Percentiles rank a stretch among this genome's conserved stretches.
phyloP scores from a whole-genome alignment of 2,888 invertebrate genomes.

The Lochmaea crataegi region DNA sequence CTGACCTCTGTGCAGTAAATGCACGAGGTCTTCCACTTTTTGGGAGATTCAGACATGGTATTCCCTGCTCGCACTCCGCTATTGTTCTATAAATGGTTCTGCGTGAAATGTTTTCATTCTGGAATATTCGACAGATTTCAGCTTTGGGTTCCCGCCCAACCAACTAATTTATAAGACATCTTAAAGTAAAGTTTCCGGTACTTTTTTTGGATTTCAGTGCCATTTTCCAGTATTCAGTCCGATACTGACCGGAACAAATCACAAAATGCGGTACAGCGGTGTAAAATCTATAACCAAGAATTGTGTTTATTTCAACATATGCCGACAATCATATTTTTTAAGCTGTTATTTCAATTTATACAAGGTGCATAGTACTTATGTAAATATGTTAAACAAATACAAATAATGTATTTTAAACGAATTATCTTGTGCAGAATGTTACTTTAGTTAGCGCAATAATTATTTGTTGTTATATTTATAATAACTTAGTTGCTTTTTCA shows the following conservation, averaged over 20 bases:
- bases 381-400: conserved; percentile 17
- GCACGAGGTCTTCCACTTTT: no score
- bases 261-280: conserved; percentile 17
- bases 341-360: conserved; percentile 14
- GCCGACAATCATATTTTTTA: conserved; percentile 12
- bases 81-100: no score
- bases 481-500: background rate
- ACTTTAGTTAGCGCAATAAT: background rate
- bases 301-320: conserved; percentile 17
- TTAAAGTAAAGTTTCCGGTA: no score
- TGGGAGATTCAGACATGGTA: no score
- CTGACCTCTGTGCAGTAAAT: no score
- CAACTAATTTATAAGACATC: no score
- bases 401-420: no score
- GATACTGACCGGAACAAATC: conserved; percentile 8
- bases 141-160: no score
- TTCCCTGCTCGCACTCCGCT: no score
- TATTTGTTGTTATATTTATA: background rate
- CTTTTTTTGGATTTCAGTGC: background rate
- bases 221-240: background rate
- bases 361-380: conserved; percentile 16
- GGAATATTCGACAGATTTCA: no score
- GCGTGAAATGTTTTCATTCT: no score
- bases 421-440: no score
- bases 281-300: conserved; percentile 26